A percentile compares a stretch with the other conserved stretches of the same genome.
phyloP scores from a whole-genome alignment of 2,113 vertebrate genomes.

The Plecotus auritus region DNA sequence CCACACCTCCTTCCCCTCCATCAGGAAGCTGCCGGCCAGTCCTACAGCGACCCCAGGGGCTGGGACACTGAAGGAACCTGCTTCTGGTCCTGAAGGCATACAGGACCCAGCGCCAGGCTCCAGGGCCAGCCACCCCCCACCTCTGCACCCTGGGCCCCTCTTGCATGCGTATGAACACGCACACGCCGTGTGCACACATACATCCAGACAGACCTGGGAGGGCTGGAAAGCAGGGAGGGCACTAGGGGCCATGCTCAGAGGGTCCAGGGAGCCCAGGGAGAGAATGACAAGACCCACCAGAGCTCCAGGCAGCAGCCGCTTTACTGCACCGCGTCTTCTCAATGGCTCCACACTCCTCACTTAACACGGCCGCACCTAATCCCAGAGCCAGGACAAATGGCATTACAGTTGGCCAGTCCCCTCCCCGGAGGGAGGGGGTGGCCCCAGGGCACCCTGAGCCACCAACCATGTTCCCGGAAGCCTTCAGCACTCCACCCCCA shows the following conservation, averaged over 20 bases:
- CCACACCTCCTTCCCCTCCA: background rate
- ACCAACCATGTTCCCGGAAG: conserved; percentile 1
- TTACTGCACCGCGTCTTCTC: background rate
- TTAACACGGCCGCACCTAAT: conserved; percentile 12
- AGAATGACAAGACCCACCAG: background rate
- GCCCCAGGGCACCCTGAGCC: background rate
- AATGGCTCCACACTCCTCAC: background rate
- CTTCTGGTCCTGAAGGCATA: background rate
- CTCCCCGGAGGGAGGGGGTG: background rate
- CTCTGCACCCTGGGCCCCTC: background rate
- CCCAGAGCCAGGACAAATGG: conserved; percentile 50
- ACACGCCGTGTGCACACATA: background rate
- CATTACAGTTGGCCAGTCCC: background rate
- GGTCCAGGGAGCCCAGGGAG: background rate
- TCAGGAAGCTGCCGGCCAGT: background rate
- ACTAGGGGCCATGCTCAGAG: background rate
- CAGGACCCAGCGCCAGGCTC: background rate
- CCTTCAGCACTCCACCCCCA: background rate
- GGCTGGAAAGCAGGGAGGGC: background rate
- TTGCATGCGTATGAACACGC: rapidly evolving
- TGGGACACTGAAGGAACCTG: background rate
- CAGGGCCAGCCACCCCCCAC: background rate
- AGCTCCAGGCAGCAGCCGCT: background rate
- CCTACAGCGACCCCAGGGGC: background rate
- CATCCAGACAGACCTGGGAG: background rate